Percentiles rank a stretch among this genome's conserved stretches.
phyloP scores from a whole-genome alignment of 2,797 vertebrate species.

The Geotria australis region DNA sequence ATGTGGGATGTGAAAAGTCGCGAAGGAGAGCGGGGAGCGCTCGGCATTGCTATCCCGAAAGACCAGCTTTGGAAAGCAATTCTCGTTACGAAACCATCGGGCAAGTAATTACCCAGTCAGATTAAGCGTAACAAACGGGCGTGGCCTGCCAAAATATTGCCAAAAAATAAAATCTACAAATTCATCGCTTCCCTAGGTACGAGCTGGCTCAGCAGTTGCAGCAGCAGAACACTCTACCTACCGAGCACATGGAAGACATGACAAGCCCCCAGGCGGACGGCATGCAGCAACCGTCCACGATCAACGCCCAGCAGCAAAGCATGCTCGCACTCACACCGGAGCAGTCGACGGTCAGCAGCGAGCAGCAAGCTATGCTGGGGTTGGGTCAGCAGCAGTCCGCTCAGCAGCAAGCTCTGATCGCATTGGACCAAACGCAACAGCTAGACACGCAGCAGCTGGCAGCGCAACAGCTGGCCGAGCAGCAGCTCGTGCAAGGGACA shows the following conservation, averaged over 20 bases:
- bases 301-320: conserved; percentile 24
- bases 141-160: too few relatives aligned
- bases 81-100: too few relatives aligned
- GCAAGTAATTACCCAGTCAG: too few relatives aligned
- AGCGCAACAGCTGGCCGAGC: conserved; percentile 26
- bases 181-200: conserved; percentile 17
- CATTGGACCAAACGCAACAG: conserved; percentile 2
- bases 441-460: not conserved
- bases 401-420: conserved; percentile 29
- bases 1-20: too few relatives aligned
- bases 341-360: conserved; percentile 1
- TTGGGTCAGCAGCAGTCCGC: conserved; percentile 40
- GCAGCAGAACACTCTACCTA: conserved; percentile 27
- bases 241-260: conserved; percentile 7
- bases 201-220: conserved; percentile 75
- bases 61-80: too few relatives aligned
- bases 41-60: too few relatives aligned
- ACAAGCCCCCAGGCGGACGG: conserved; percentile 7
- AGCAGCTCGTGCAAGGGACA: conserved; percentile 38
- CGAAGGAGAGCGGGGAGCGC: too few relatives aligned
- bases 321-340: conserved; percentile 7
- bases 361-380: conserved; percentile 42
- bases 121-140: too few relatives aligned
- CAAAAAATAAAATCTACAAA: too few relatives aligned
- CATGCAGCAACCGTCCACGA: conserved; percentile 19